These are phyloP conservation scores for Xiphias gladius DNA, from an alignment of 2,113 vertebrate genomes.

Conservation along the genomic window DNA sequence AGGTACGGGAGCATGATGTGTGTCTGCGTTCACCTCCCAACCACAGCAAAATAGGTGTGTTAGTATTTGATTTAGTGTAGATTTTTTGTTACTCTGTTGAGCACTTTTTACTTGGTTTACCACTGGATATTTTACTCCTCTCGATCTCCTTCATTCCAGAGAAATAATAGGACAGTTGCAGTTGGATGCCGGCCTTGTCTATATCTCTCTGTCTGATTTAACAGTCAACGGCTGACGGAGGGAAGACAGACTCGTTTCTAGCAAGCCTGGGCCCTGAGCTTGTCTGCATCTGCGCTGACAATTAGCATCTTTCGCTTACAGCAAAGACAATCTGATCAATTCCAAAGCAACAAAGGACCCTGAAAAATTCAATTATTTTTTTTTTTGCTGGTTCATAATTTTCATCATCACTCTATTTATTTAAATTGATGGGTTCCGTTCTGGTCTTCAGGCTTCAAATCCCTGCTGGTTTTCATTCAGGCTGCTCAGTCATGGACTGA, in stretches of 20 bases:
- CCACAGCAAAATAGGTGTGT: conserved; percentile 74
- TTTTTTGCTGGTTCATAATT: neutral
- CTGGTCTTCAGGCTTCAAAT: neutral
- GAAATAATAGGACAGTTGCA: conserved; percentile 35
- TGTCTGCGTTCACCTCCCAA: conserved; percentile 88
- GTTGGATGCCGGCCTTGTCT: conserved; percentile 52
- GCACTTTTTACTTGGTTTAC: conserved; percentile 39
- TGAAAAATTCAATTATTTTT: neutral
- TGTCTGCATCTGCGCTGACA: conserved; percentile 38
- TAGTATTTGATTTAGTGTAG: conserved; percentile 35
- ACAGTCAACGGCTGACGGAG: conserved; percentile 53
- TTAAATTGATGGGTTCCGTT: conserved; percentile 5
- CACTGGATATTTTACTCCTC: conserved; percentile 17
- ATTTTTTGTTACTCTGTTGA: conserved; percentile 12
- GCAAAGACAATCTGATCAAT: conserved; percentile 33
- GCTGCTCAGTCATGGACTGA: conserved; percentile 22
- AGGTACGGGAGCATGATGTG: conserved; percentile 91
- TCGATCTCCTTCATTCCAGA: conserved; percentile 46
- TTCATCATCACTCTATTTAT: neutral
- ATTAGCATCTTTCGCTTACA: conserved; percentile 43
- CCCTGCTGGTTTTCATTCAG: conserved; percentile 28
- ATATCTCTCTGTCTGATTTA: conserved; percentile 55
- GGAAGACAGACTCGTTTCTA: conserved; percentile 65
- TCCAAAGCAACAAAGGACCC: neutral
- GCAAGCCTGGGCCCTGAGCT: conserved; percentile 39